phyloP scores from a whole-genome alignment of 2,888 invertebrate species.

The Geophilus truncorum region DNA sequence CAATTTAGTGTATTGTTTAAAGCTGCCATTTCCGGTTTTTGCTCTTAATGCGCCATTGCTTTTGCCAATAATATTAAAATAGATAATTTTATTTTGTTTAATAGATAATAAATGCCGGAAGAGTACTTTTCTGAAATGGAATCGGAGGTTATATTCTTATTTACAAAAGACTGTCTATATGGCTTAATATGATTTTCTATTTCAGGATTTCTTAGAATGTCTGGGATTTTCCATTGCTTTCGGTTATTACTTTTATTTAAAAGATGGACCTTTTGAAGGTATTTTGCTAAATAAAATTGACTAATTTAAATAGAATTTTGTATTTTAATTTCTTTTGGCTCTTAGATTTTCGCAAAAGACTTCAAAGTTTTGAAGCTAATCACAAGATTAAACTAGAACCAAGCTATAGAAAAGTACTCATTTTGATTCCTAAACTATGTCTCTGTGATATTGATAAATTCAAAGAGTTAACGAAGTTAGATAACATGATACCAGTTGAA shows the following conservation, averaged over 20 bases:
- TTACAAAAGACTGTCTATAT: not conserved
- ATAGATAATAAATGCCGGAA: too few species aligned
- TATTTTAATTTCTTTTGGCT: not conserved
- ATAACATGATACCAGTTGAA: not conserved
- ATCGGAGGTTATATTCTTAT: not conserved
- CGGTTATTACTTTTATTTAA: not conserved
- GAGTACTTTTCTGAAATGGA: too few species aligned
- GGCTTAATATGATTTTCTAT: not conserved
- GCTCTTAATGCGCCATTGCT: too few species aligned
- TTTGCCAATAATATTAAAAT: too few species aligned
- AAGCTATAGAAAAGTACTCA: not conserved
- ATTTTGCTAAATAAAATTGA: too few species aligned
- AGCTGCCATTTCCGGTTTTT: too few species aligned
- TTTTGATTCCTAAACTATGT: not conserved
- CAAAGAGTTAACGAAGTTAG: not conserved
- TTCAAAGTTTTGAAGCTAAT: not conserved
- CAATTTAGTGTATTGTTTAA: too few species aligned
- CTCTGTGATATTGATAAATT: not conserved
- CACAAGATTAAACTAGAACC: not conserved
- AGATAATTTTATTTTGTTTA: too few species aligned
- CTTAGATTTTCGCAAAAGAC: not conserved
- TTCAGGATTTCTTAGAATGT: not conserved
- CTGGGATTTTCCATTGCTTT: not conserved
- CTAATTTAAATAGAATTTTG: too few species aligned
- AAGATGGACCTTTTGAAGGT: not conserved